Evolutionary conservation across 2,888 invertebrate genomes (phyloP), one percentile per base, ranked within the genome.

Genomic region (Heteropelma amictum): DNA sequence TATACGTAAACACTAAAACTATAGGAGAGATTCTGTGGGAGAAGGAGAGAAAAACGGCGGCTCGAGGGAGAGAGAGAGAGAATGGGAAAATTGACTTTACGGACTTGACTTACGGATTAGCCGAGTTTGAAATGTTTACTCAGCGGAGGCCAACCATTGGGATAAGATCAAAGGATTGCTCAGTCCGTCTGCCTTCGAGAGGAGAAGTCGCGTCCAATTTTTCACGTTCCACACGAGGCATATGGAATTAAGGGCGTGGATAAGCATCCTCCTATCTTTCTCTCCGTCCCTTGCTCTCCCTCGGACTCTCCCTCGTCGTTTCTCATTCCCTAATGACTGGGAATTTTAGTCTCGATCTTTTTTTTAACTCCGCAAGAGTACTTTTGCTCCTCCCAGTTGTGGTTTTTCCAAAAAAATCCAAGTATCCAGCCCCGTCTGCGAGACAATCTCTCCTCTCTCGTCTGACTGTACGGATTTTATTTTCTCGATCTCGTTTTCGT

Each of bases 81-180:
- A 53, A 42, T 40, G 53, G 21, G 45, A 68, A 51, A 68, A 83
- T 82, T 83, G 81, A 84, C 83, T 83, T 83, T 81, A 79, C 72
- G 75, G 76, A 78, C 82, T 84, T 83, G 83, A 81, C 83, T 80
- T 75, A 76, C 47, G 83, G 85, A 84, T 85, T 82, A 84, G 80
- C 81, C 78, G 79, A 81, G 82, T 81, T 81, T 79, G 79, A 81
- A 83, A 81, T 84, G 78, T 83, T 83, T 83, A 79, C 79, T 74
- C 77, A 76, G 67, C 38, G 63, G 53, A 72, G 71, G 10, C 71
- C 42, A 72, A 68, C 49, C 67, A 56, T 38, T 40, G 45, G 73
- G 81, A 79, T 80, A 81, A 74, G 79, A 81, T 78, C 80, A 80
- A 77, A 78, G 81, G 81, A 82, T 81, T 82, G 81, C 60, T 53